A percentile compares a stretch with the other conserved stretches of the same genome.
Conservation (phyloP, 2,113 vertebrate genomes). For the Pachyramphus minor region DNA sequence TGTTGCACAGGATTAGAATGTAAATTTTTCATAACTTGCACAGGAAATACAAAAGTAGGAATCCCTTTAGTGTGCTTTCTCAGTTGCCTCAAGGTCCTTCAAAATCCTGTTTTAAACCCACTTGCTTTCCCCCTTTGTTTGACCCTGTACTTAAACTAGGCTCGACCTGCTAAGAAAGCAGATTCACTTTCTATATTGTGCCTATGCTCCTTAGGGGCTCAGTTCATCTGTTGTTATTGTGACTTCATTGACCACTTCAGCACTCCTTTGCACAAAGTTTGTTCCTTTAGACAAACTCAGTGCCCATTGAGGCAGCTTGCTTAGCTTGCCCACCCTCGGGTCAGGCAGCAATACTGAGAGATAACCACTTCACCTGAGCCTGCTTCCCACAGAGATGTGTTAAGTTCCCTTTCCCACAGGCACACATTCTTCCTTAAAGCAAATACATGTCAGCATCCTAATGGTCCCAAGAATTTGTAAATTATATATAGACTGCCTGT, state of each 20-base stretch:
- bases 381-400: not conserved
- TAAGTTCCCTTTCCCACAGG: not conserved
- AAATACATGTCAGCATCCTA: not conserved
- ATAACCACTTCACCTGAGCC: not conserved
- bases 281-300: not conserved
- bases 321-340: accelerated
- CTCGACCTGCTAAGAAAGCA: not conserved
- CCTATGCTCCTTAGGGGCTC: not conserved
- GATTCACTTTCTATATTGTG: not conserved
- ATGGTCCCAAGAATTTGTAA: constrained; percentile 1
- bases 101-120: not conserved
- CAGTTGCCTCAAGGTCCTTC: not conserved
- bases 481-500: not conserved
- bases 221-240: accelerated
- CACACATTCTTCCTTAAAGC: not conserved
- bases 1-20: not conserved
- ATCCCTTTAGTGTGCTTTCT: not conserved
- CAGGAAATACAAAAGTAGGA: not conserved
- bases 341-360: not conserved
- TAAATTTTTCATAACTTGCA: not conserved
- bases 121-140: not conserved
- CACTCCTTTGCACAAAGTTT: not conserved
- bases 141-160: not conserved
- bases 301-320: not conserved
- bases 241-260: not conserved